phyloP scores from a whole-genome alignment of 37 sponge, comb jelly and placozoan genomes.

The Axinella damicornis region DNA sequence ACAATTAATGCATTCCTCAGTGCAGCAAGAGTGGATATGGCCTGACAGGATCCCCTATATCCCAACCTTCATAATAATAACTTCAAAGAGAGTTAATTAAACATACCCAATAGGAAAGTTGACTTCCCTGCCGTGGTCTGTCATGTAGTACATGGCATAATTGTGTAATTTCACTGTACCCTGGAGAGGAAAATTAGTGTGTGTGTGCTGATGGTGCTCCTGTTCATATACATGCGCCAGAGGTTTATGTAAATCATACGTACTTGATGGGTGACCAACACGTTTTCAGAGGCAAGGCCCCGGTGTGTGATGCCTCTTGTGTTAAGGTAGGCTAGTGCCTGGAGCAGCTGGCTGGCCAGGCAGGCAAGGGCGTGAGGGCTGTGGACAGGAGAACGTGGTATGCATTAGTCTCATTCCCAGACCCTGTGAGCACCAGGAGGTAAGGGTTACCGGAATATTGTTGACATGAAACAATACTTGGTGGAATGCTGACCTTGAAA shows the following conservation, averaged over 20 bases:
- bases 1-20: too few species aligned
- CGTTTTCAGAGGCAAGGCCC: conserved; percentile 57
- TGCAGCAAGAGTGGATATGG: too few species aligned
- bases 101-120: conserved; percentile 88
- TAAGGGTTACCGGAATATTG: background rate
- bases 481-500: background rate
- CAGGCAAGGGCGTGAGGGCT: conserved; percentile 4
- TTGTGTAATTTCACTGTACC: conserved; percentile 87
- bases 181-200: conserved; percentile 16
- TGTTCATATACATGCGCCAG: background rate
- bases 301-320: conserved; percentile 65
- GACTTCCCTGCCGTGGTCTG: conserved; percentile 77
- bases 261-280: conserved; percentile 74
- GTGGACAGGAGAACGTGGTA: background rate
- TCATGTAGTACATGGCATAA: conserved; percentile 90
- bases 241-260: too few species aligned
- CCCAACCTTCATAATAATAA: background rate
- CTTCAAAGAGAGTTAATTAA: background rate
- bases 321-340: conserved; percentile 74
- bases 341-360: conserved; percentile 62
- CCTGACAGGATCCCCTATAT: too few species aligned
- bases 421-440: too few species aligned
- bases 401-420: background rate
- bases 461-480: background rate
- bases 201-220: background rate